A percentile compares a stretch with the other conserved stretches of the same genome.
Conservation (phyloP, 2,888 invertebrate species). For the Hydropsyche betteni region DNA sequence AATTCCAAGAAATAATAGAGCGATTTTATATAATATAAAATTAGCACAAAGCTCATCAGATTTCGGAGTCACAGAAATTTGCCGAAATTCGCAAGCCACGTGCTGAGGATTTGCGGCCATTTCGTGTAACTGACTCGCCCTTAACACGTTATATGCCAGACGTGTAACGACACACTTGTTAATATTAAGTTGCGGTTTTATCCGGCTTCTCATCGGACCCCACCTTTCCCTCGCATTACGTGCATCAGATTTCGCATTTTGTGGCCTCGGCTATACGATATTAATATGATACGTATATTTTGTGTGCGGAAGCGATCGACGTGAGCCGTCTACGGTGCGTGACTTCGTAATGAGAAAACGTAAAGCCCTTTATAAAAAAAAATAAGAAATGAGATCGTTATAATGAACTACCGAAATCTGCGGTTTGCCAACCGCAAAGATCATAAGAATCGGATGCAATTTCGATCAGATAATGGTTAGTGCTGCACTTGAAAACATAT, state of each 20-base stretch:
- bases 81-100: too few relatives aligned
- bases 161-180: slow-evolving; percentile 22
- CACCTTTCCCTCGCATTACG: background rate
- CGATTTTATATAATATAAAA: too few relatives aligned
- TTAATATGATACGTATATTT: too few relatives aligned
- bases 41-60: too few relatives aligned
- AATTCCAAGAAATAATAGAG: too few relatives aligned
- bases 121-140: background rate
- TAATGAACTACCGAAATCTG: background rate
- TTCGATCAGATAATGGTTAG: too few relatives aligned
- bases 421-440: background rate
- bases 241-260: slow-evolving; percentile 20
- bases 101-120: too few relatives aligned
- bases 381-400: background rate
- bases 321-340: slow-evolving; percentile 19
- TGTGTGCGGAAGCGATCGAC: slow-evolving; percentile 15
- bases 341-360: slow-evolving; percentile 13
- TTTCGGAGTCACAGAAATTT: too few relatives aligned
- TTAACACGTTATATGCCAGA: slow-evolving; percentile 19
- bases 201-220: background rate
- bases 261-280: background rate
- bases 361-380: background rate
- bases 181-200: slow-evolving; percentile 24
- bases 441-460: background rate
- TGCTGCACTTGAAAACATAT: too few relatives aligned